Evolutionary conservation across 2,888 invertebrate genomes (phyloP), one percentile per base, ranked within the genome.

Genomic region (Ochropleura leucogaster): DNA sequence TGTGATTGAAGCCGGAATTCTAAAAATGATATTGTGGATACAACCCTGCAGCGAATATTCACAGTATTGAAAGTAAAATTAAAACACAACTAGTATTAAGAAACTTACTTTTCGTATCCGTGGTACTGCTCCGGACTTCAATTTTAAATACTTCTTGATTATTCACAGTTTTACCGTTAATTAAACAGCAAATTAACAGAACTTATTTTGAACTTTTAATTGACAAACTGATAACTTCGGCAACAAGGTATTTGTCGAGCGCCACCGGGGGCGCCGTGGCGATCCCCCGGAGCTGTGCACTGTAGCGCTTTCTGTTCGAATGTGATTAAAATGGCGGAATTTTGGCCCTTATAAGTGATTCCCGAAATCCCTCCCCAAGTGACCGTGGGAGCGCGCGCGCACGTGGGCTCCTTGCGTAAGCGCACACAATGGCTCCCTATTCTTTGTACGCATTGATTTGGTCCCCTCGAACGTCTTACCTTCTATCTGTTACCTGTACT

Each of bases 401-500:
- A 95, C 95, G 95, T 95, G 95, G 92, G 82, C 91, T 92, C 90
- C 94, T 95, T 95, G 94, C 95, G 95, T 88, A 94, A 92, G 89
- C 94, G 94, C 94, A 93, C 86, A 96, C 96, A 96, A 96, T 93
- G 84, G 92, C 83, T 89, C 92, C 93, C 93, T 92, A 90, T 95
- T 94, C 94, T 95, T 95, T 95, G 89, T 92, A 83, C 88, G 89
- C 90, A 88, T 95, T 95, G 93, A 95, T 94, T 94, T 90, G 92
- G 93, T 93, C 96, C 96, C 96, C 93, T 94, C 92, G 89, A 91
- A 89, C 95, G 94, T 95, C 95, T 96, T 96, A 89, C 93, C 93
- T 91, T 93, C 85, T 95, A 95, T 95, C 95, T 94, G 90, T 95
- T 96, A 96, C 96, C 96, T 96, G 95, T 92, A 91, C 88, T 90